Evolutionary conservation across 2,113 vertebrate genomes (phyloP).

Genomic region (Eretmodus cyanostictus): DNA sequence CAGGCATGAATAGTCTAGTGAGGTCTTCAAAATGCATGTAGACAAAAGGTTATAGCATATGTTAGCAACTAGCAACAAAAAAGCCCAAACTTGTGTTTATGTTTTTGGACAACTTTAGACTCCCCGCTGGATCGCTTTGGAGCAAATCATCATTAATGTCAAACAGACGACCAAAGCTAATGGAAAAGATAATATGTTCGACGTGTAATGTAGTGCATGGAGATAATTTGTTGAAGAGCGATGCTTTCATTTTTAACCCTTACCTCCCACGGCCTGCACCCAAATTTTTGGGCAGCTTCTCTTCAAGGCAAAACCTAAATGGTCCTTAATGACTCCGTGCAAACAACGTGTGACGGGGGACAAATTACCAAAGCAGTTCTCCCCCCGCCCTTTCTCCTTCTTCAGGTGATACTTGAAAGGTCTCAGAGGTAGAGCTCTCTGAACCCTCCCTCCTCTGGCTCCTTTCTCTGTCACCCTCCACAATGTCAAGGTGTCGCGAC

Average conservation of each 20-base stretch:
- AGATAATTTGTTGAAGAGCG: constrained; percentile 60
- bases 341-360: constrained; percentile 68
- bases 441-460: constrained; percentile 47
- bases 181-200: constrained; percentile 45
- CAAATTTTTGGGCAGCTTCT: constrained; percentile 14
- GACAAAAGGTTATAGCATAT: constrained; percentile 63
- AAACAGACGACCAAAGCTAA: constrained; percentile 35
- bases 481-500: constrained; percentile 62
- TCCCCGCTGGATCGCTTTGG: constrained; percentile 36
- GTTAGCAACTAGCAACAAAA: constrained; percentile 58
- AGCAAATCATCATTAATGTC: constrained; percentile 64
- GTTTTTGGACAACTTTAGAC: constrained; percentile 43
- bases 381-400: not conserved
- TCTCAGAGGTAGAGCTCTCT: constrained; percentile 18
- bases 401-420: constrained; percentile 60
- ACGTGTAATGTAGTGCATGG: not conserved
- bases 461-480: constrained; percentile 69
- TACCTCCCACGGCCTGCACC: constrained; percentile 32
- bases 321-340: constrained; percentile 67
- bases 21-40: constrained; percentile 55
- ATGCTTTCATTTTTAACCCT: constrained; percentile 61
- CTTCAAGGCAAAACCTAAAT: constrained; percentile 61
- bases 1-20: constrained; percentile 43
- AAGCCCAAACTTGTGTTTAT: constrained; percentile 48
- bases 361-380: constrained; percentile 64